Conservation (phyloP, 1,140 invertebrate genomes). For the Agraylea sexmaculata region DNA sequence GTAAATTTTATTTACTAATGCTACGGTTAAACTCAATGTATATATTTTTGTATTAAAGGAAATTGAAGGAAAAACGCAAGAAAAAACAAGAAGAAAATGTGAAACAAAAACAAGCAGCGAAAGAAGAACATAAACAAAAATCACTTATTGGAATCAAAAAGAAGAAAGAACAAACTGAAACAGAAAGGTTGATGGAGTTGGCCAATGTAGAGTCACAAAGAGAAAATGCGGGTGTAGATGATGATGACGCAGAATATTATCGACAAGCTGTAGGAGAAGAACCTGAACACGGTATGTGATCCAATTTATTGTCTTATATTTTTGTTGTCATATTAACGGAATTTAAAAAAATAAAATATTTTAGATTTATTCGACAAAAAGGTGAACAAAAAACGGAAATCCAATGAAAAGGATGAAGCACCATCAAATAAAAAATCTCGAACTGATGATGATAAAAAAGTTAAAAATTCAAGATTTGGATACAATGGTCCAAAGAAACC, state of each 20-base stretch:
- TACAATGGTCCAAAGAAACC: constrained; percentile 1
- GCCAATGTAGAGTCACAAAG: constrained; percentile 40
- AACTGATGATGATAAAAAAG: background rate
- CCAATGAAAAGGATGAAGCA: constrained; percentile 4
- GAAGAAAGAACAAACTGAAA: constrained; percentile 40
- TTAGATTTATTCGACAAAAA: constrained; percentile 25
- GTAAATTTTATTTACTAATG: background rate
- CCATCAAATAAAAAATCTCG: background rate
- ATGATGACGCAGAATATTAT: constrained; percentile 74
- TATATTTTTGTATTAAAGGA: constrained; percentile 30
- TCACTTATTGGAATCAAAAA: constrained; percentile 56
- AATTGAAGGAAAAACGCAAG: constrained; percentile 64
- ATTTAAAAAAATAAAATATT: background rate
- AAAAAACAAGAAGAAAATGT: constrained; percentile 66
- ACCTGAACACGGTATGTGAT: constrained; percentile 59
- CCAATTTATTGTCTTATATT: constrained; percentile 1
- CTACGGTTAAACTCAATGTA: background rate
- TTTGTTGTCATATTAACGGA: background rate
- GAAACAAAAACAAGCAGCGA: constrained; percentile 52
- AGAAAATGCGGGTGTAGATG: constrained; percentile 44
- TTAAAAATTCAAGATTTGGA: constrained; percentile 4
- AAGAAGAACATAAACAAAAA: constrained; percentile 56
- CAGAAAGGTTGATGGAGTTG: constrained; percentile 37
- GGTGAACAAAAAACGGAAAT: constrained; percentile 27
- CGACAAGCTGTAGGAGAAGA: constrained; percentile 74